Percentiles rank a stretch among this genome's conserved stretches.
Conservation (phyloP, 1,140 invertebrate species). For the Tetramorium alpestre region DNA sequence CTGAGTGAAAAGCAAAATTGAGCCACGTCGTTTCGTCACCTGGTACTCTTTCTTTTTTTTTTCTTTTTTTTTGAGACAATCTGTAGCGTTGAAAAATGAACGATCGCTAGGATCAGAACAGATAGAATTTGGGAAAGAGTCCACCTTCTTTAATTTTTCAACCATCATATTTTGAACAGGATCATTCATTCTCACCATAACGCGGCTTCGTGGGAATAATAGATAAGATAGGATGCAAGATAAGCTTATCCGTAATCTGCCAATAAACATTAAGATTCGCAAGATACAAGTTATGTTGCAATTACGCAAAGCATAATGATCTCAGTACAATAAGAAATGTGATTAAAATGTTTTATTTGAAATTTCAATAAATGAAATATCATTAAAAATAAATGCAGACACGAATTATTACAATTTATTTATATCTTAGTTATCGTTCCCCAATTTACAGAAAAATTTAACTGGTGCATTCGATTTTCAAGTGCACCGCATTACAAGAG, state of each 20-base stretch:
- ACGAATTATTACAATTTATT: neutral
- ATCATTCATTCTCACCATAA: constrained; percentile 9
- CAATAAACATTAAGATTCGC: constrained; percentile 26
- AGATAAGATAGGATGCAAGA: constrained; percentile 7
- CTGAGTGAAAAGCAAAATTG: constrained; percentile 80
- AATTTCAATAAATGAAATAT: neutral
- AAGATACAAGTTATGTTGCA: neutral
- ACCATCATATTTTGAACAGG: neutral
- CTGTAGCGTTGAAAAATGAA: constrained; percentile 12
- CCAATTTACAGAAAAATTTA: neutral
- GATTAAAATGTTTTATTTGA: neutral
- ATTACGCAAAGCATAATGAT: neutral
- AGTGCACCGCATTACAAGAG: constrained; percentile 53
- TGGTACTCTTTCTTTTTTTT: constrained; percentile 68
- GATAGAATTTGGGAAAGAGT: constrained; percentile 3
- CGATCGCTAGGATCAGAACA: constrained; percentile 6
- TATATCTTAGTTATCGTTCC: neutral
- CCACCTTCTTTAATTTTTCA: neutral
- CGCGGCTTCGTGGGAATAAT: neutral
- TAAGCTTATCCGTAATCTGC: neutral
- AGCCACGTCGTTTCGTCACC: constrained; percentile 79
- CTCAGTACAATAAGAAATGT: neutral
- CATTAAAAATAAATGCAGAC: neutral
- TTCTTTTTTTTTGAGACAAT: constrained; percentile 34
- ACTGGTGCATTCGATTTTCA: constrained; percentile 10